Base-by-base conservation (phyloP, 2,888 invertebrate genomes). In the Microdon myrmicae region DNA sequence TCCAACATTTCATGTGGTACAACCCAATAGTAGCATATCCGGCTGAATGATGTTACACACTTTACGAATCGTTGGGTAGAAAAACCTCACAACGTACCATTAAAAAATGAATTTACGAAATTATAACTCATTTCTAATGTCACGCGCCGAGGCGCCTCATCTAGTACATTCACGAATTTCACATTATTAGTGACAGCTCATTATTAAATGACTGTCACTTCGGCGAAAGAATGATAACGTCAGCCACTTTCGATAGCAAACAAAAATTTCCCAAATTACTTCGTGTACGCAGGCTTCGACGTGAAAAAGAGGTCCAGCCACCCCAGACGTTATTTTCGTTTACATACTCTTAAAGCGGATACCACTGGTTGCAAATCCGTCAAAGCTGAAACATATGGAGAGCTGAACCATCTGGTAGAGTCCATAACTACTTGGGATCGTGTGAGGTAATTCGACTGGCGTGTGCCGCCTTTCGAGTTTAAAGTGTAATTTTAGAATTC, bases 221-320 rank as follows among this genome's bases (percentile, higher is more conserved):
- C 8, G 16, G 6, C 10, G 2, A 1, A 45, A 64, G 58, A 64
- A 64, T 51, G 58, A 58, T 58, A 64, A 64, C 64, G 64, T 64
- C 64, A 64, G 64, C 64, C 51, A 47, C 17, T 53, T 23, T 43
- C 23, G 14, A 53, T 51, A 47, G 47, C 51, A 53, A 64, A 64
- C 58, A 64, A 64, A 64, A 31, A 51, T 39, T 43, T 41, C 29
- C 31, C 12, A 9, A 35, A 19, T 29, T 25, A 34, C 23, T 31
- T 53, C 47, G 26, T 38, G 47, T 32, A 58, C 64, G 64, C 64
- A 64, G 28, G 19, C 12, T 12, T 7, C 29, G 6, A n/a, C 13
- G 22, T n/a, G 28, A 23, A 23, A 23, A 5, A 17, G 31, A 39
- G 14, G 25, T 17, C 1, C 31, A 2, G 5, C n/a, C 13, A 37